A percentile compares a stretch with the other conserved stretches of the same genome.
Evolutionary conservation across 2,113 vertebrate species (phyloP).

Genomic region (Urocitellus parryii): DNA sequence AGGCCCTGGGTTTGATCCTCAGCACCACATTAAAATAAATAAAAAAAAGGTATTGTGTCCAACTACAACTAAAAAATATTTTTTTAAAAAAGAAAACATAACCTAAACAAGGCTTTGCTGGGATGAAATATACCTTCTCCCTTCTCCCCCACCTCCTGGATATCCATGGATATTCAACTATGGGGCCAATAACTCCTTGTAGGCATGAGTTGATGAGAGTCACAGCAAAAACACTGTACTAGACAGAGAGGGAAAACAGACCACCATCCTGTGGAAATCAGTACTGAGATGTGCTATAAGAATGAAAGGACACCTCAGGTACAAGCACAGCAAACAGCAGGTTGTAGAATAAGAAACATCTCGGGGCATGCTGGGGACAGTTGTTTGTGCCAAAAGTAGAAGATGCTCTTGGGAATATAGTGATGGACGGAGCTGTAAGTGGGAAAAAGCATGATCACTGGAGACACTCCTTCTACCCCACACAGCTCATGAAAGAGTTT

Average conservation of each 20-base stretch:
- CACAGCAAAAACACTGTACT: background rate
- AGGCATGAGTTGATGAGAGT: background rate
- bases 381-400: background rate
- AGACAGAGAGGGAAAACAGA: slow-evolving; percentile 12
- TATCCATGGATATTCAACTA: background rate
- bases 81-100: background rate
- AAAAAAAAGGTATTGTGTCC: no score
- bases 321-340: background rate
- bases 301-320: background rate
- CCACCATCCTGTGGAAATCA: background rate
- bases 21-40: no score
- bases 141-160: background rate
- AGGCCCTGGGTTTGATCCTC: no score
- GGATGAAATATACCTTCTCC: background rate
- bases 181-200: background rate
- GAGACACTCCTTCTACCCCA: background rate
- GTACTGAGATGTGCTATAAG: background rate
- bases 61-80: background rate
- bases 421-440: background rate
- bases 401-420: background rate
- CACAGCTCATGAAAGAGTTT: background rate
- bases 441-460: background rate
- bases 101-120: background rate
- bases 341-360: background rate
- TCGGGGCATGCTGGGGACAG: background rate